Percentiles rank a stretch among this genome's conserved stretches.
These are phyloP conservation scores for Nomada ferruginata DNA, from an alignment of 2,888 invertebrate genomes.

Conservation along the genomic window DNA sequence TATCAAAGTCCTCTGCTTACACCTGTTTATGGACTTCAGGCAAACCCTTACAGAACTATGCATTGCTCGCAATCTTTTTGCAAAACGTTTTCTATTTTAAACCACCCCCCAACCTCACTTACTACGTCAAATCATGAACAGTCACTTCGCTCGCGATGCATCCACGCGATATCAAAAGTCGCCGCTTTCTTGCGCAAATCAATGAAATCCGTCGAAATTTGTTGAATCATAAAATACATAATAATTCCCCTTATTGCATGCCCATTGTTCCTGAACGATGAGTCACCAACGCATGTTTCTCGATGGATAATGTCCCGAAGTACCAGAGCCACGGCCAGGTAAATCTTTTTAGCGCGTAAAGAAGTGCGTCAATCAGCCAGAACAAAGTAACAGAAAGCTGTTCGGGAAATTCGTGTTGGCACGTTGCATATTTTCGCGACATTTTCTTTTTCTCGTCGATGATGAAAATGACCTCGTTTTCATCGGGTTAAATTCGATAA, in stretches of 20 bases:
- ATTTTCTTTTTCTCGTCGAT: slow-evolving; percentile 5
- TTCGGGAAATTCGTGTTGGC: slow-evolving; percentile 30
- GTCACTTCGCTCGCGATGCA: not conserved
- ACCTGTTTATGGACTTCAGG: not conserved
- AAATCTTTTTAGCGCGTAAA: slow-evolving; percentile 9
- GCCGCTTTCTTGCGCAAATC: not conserved
- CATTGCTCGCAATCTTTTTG: not conserved
- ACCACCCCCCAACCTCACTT: not conserved
- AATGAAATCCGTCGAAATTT: not conserved
- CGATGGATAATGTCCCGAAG: slow-evolving; percentile 42
- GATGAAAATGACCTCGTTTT: slow-evolving; percentile 1
- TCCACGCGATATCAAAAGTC: not conserved
- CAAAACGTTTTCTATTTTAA: not conserved
- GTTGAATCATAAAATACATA: not conserved
- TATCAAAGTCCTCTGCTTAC: not conserved
- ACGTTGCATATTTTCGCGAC: slow-evolving; percentile 42
- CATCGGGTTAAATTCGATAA: slow-evolving; percentile 14
- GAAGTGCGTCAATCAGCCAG: not conserved
- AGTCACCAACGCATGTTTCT: not conserved
- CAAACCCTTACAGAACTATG: not conserved
- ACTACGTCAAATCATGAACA: not conserved
- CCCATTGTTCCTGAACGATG: slow-evolving; percentile 17
- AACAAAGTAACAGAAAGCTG: slow-evolving; percentile 17
- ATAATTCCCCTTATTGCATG: not conserved
- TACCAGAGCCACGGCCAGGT: slow-evolving; percentile 1